Conservation (phyloP, 2,113 vertebrate species). For the Urocynchramus pylzowi region DNA sequence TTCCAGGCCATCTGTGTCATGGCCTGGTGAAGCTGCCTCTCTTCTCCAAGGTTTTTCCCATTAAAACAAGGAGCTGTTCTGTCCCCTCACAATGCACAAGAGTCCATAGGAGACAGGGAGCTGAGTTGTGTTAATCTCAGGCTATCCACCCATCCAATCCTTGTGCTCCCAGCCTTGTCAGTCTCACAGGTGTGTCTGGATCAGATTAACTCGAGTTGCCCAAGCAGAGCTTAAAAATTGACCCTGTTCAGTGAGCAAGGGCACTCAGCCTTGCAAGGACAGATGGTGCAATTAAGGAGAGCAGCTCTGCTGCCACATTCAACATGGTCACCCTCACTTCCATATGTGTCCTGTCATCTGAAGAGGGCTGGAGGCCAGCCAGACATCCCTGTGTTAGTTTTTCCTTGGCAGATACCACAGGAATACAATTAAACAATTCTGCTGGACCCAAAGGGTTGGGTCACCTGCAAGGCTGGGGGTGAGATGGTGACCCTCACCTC, state of each 20-base stretch:
- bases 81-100: too few species aligned
- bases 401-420: not conserved
- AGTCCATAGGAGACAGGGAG: not conserved
- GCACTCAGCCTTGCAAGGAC: not conserved
- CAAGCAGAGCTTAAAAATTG: not conserved
- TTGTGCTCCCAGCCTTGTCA: not conserved
- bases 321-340: not conserved
- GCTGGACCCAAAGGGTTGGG: not conserved
- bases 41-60: not conserved
- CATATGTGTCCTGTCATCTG: not conserved
- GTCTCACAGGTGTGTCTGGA: not conserved
- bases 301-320: not conserved
- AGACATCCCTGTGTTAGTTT: not conserved
- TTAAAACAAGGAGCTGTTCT: not conserved
- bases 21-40: not conserved
- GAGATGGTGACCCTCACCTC: not conserved
- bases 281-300: slow-evolving; percentile 31
- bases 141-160: not conserved
- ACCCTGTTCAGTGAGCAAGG: not conserved
- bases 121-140: not conserved
- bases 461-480: not conserved
- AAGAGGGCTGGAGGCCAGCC: not conserved
- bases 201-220: not conserved
- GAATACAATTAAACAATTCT: not conserved
- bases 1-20: not conserved